Percentiles rank a stretch among this genome's conserved stretches.
Evolutionary conservation across 2,888 invertebrate genomes (phyloP).

Genomic region (Mesoligia furuncula): DNA sequence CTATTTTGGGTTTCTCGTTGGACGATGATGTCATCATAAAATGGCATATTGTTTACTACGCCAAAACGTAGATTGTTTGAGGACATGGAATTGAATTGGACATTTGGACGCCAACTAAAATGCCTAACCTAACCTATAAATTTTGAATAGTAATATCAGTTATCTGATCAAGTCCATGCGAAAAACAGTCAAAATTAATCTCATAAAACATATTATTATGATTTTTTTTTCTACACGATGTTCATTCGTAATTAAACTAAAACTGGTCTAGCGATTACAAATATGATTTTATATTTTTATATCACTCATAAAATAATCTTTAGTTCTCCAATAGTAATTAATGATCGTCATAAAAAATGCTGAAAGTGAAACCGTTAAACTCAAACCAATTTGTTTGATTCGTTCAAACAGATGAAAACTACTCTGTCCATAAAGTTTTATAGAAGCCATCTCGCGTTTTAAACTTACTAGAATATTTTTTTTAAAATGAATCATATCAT

Average conservation of each 20-base stretch:
- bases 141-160: neutral
- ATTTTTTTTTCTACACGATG: neutral
- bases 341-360: constrained; percentile 46
- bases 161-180: neutral
- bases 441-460: constrained; percentile 27
- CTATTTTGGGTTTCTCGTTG: constrained; percentile 73
- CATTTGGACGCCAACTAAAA: constrained; percentile 7
- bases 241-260: neutral
- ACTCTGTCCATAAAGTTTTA: constrained; percentile 49
- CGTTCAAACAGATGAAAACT: constrained; percentile 45
- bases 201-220: neutral
- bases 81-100: constrained; percentile 16
- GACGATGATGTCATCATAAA: constrained; percentile 76
- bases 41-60: constrained; percentile 65
- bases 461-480: constrained; percentile 25
- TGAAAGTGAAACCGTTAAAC: constrained; percentile 66
- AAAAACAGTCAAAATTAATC: neutral
- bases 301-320: constrained; percentile 40
- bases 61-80: constrained; percentile 42
- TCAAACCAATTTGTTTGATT: constrained; percentile 57
- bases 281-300: constrained; percentile 41
- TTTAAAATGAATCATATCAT: neutral
- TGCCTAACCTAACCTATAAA: neutral
- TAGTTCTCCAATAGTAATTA: constrained; percentile 43
- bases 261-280: constrained; percentile 34